Evolutionary conservation across 2,797 vertebrate genomes (phyloP).

Genomic region (Poeciliopsis paucimaculata): DNA sequence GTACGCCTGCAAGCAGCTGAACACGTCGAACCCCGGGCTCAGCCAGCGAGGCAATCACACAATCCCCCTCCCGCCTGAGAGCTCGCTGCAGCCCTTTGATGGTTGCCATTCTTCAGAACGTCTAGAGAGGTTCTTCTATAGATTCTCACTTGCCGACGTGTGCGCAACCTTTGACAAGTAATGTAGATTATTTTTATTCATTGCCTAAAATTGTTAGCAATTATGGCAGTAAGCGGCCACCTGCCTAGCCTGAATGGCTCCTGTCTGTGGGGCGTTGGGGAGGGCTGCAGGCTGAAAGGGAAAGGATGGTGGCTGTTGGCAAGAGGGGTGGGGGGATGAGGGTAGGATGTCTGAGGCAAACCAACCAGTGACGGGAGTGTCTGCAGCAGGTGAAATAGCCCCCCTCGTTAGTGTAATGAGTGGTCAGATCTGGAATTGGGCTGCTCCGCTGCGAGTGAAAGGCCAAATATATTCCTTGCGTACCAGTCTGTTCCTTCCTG

Average conservation of each 20-base stretch:
- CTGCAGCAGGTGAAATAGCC: slow-evolving; percentile 99
- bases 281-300: slow-evolving; percentile 71
- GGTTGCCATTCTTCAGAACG: slow-evolving; percentile 95
- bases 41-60: slow-evolving; percentile 78
- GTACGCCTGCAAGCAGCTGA: slow-evolving; percentile 68
- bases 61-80: slow-evolving; percentile 72
- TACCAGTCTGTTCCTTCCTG: slow-evolving; percentile 39
- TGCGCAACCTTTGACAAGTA: slow-evolving; percentile 99
- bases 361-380: slow-evolving; percentile 80
- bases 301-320: slow-evolving; percentile 57
- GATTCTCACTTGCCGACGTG: slow-evolving; percentile 97
- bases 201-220: slow-evolving; percentile 99
- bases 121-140: slow-evolving; percentile 99
- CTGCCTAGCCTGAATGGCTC: slow-evolving; percentile 99
- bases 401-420: slow-evolving; percentile 99
- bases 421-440: slow-evolving; percentile 88
- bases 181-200: slow-evolving; percentile 99
- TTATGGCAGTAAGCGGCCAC: slow-evolving; percentile 99
- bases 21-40: slow-evolving; percentile 69
- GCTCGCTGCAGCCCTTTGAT: slow-evolving; percentile 92
- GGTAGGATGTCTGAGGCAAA: slow-evolving; percentile 83
- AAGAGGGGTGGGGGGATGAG: slow-evolving; percentile 57
- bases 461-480: slow-evolving; percentile 68
- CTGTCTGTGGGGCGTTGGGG: slow-evolving; percentile 92
- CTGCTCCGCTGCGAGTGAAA: slow-evolving; percentile 68